Evolutionary conservation across 2,113 vertebrate species (phyloP).

Genomic region (Aspiorhynchus laticeps): DNA sequence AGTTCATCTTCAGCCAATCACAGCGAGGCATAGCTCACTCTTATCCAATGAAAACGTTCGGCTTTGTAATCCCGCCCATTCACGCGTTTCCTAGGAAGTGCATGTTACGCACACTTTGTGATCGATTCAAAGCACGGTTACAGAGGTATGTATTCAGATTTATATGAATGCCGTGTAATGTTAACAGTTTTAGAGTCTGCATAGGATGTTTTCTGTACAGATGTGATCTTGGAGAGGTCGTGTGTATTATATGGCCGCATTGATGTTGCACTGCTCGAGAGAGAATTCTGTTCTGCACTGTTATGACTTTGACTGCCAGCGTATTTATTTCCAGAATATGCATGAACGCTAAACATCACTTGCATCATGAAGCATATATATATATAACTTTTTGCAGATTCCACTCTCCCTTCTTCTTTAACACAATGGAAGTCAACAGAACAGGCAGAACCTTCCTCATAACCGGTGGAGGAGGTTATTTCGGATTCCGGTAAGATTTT

Average conservation of each 20-base stretch:
- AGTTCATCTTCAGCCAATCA: conserved; percentile 17
- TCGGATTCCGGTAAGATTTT: conserved; percentile 84
- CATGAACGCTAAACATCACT: not conserved
- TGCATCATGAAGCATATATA: not conserved
- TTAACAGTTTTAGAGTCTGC: not conserved
- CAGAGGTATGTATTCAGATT: not conserved
- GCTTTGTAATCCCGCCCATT: conserved; percentile 11
- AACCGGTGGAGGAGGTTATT: conserved; percentile 91
- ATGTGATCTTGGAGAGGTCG: not conserved
- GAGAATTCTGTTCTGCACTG: not conserved
- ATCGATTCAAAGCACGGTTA: not conserved
- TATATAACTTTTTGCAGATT: conserved; percentile 7
- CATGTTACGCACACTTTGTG: not conserved
- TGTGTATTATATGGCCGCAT: no score
- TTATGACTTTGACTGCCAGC: not conserved
- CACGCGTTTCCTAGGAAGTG: conserved; percentile 43
- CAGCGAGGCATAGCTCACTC: not conserved
- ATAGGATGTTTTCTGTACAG: not conserved
- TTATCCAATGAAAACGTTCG: not conserved
- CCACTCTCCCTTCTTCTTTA: not conserved
- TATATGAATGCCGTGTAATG: not conserved
- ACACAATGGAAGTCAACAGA: conserved; percentile 60
- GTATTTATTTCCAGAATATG: no score
- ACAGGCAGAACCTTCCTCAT: conserved; percentile 73
- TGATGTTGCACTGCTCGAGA: not conserved